Conservation (phyloP, 2,888 invertebrate species). For the Hyppa rectilinea region DNA sequence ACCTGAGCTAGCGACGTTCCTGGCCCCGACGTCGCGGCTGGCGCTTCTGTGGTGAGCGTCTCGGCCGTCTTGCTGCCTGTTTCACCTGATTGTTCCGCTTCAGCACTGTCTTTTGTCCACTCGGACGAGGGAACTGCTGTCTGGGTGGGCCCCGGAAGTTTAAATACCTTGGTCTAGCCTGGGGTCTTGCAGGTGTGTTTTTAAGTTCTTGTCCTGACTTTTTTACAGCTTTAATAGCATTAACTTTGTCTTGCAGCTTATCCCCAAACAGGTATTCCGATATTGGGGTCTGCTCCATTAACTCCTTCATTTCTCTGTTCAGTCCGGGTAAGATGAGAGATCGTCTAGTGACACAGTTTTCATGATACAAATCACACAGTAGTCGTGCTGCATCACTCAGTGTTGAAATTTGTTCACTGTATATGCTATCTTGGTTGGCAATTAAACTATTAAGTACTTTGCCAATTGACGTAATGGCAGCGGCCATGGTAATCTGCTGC, state of each 20-base stretch:
- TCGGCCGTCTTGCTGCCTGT: neutral
- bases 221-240: constrained; percentile 8
- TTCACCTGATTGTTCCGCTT: constrained; percentile 21
- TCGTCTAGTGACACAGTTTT: constrained; percentile 1
- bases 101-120: constrained; percentile 15
- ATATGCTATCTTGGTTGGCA: no score
- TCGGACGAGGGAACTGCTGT: constrained; percentile 18
- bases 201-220: constrained; percentile 22
- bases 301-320: constrained; percentile 7
- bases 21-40: constrained; percentile 20
- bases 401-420: no score
- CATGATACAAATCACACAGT: constrained; percentile 8
- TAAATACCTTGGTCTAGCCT: constrained; percentile 17
- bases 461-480: neutral
- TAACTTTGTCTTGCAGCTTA: constrained; percentile 14
- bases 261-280: constrained; percentile 19
- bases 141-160: constrained; percentile 37
- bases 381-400: constrained; percentile 15
- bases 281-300: constrained; percentile 16
- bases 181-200: constrained; percentile 6
- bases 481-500: neutral
- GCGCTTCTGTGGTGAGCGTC: constrained; percentile 10
- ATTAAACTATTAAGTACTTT: neutral
- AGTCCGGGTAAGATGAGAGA: constrained; percentile 9
- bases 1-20: constrained; percentile 20